Base-by-base conservation (phyloP, 2,113 vertebrate species). In the Epinephelus cyanopodus region DNA sequence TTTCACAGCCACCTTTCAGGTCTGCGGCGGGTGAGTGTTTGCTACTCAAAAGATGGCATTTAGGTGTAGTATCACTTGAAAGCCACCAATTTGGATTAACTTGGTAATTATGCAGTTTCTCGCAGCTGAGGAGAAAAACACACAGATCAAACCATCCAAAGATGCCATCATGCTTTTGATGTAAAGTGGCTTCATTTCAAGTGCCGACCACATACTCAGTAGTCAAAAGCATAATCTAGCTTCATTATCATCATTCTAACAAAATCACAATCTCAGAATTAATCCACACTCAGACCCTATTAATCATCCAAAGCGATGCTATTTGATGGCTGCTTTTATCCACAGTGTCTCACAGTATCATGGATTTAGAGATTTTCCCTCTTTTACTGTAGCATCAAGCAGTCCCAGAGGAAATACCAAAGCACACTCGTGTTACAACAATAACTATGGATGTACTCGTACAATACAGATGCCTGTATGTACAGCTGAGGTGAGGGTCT, bases 221-320 rank as follows among this genome's bases (percentile, higher is more conserved):
- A 68, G 65, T 75, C 70, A 75, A 45, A 67, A 18, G 71, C 25
- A 18, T 39, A 29, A 69, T 86, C 68, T 50, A 48, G 45, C 72
- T 65, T 21, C 39, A 62, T 60, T 54, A 76, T 71, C 25, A 9
- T 39, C 15, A 9, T 19, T 50, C 39, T 0, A 15, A 54, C 21
- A 57, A 74, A 70, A 79, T 47, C 63, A 77, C 53, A 64, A 65
- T 74, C 25, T 74, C 27, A 48, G 52, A 60, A 29, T 53, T 21
- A 66, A 76, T 79, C 60, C 17, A 23, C 42, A n/a, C 6, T 58
- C 14, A 14, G 15, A 66, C 7, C 25, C 62, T 64, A 66, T 47
- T 62, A 72, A 62, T 62, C 37, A 67, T 50, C 53, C 15, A 54
- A 6, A 50, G 50, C 13, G 1, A 47, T 29, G 14, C 27, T 23